Percentiles rank a stretch among this genome's conserved stretches.
These are phyloP conservation scores for Trinorchestia longiramus DNA, from an alignment of 1,140 invertebrate species.

Conservation along the genomic window DNA sequence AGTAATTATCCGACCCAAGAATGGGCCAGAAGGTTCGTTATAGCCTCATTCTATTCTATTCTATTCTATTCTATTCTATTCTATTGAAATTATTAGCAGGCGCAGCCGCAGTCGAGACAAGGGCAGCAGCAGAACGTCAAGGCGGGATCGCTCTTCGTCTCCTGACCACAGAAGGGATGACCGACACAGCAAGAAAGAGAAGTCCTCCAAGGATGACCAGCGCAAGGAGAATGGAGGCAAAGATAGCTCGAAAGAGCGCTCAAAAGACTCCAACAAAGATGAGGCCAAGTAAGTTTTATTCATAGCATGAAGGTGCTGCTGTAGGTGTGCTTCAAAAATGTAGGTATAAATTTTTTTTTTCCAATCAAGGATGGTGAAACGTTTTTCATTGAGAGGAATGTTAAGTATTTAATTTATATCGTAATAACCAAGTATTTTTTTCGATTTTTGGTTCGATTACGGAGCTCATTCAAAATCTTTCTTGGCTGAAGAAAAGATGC, in stretches of 20 bases:
- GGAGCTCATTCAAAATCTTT: neutral
- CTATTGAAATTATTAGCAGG: too few species aligned
- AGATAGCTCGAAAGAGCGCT: neutral
- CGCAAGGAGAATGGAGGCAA: neutral
- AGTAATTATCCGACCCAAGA: too few species aligned
- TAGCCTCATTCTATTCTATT: too few species aligned
- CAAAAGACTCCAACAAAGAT: neutral
- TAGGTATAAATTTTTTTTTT: too few species aligned
- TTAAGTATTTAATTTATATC: too few species aligned
- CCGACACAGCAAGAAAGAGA: slow-evolving; percentile 23
- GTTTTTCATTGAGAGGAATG: too few species aligned
- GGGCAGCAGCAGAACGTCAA: slow-evolving; percentile 22
- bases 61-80: too few species aligned
- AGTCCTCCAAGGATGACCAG: slow-evolving; percentile 32
- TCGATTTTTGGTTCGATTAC: neutral
- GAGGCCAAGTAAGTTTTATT: neutral
- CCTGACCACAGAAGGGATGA: slow-evolving; percentile 7
- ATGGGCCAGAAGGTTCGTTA: too few species aligned
- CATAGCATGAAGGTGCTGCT: too few species aligned
- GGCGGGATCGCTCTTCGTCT: slow-evolving; percentile 13
- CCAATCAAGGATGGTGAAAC: too few species aligned
- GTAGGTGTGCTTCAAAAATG: too few species aligned
- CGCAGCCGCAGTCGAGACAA: slow-evolving; percentile 44
- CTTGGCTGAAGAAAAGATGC: neutral
- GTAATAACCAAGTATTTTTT: neutral